Base-by-base conservation (phyloP, 53 echinoderm and acorn worm species). In the Crossaster papposus region DNA sequence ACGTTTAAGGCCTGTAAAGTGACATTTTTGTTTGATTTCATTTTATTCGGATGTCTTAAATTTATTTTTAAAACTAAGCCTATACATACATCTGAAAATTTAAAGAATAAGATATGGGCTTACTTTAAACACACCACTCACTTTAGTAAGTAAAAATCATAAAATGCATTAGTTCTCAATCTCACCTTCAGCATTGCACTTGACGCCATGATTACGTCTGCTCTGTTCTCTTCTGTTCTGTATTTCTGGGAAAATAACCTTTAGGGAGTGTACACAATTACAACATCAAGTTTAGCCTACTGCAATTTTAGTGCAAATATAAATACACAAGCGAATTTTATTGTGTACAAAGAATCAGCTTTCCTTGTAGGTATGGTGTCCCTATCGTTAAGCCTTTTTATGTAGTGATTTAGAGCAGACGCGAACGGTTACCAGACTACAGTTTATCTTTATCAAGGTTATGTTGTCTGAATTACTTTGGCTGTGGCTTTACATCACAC, bases 111-210 rank as follows among this genome's bases (percentile, higher is more conserved):
- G n/a, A n/a, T n/a, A n/a, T n/a, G n/a, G n/a, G n/a, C n/a, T n/a
- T n/a, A n/a, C n/a, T n/a, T n/a, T n/a, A n/a, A n/a, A n/a, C n/a
- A n/a, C n/a, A n/a, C n/a, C n/a, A n/a, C n/a, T n/a, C n/a, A n/a
- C n/a, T n/a, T n/a, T n/a, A n/a, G n/a, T 23, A 68, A n/a, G 20
- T 18, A 68, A 68, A 68, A 8, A 68, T 64, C 14, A 64, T 18
- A 64, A 64, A 64, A 15, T 22, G 20, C 9, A 54, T 14, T 79
- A 13, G 54, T 10, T 10, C 7, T 52, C 7, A 7, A 52, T 58
- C 52, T 53, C 51, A 81, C 81, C 81, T 81, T 81, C 3, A 81
- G 81, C 81, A 81, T 81, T 23, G 81, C 81, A 81, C 81, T 81
- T 4, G 81, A 81, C 81, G 81, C 81, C 81, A 81, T 81, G 30